Evolutionary conservation across 2,113 vertebrate species (phyloP), one percentile per base, ranked within the genome.

Genomic region (Pampusana beccarii): DNA sequence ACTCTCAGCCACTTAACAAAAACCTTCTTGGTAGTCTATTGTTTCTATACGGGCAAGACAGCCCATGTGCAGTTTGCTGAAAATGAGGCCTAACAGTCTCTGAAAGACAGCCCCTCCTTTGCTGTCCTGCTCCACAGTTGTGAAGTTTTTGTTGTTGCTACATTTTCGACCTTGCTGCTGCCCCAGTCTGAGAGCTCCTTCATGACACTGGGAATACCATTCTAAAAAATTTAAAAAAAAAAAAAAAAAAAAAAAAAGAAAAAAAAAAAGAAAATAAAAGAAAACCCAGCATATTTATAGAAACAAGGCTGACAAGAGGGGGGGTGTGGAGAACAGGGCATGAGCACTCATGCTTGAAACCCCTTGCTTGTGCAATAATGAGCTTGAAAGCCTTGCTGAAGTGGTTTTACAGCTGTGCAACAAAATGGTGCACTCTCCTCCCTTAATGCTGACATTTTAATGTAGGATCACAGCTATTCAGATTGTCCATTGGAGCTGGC

Each of bases 361-460:
- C 95, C 93, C 92, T 96, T 96, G 90, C 95, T 94, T 95, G 93
- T 95, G 95, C 86, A 97, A 95, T 97, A 97, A 97, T 96, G 96
- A 97, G 96, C 96, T 95, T 97, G 95, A 96, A 97, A 97, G 96
- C 95, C 95, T 96, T 67, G 85, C 92, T 97, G 96, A 97, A 96
- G 96, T 96, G 95, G 96, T 96, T 97, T 97, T 96, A 96, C 95
- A 96, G 95, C 96, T 97, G 96, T 96, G 95, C 94, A 97, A 97
- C 96, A 97, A 96, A 97, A 97, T 97, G 96, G 96, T 96, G 95
- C 95, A 93, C 95, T 96, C 95, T 95, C 88, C 94, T 97, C 93
- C 94, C 94, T 95, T 96, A 96, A 97, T 93, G 95, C 96, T 97
- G 96, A 97, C 96, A 96, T 97, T 97, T 96, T 96, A 96, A 96